Percentiles rank a stretch among this genome's conserved stretches.
Evolutionary conservation across 2,797 vertebrate genomes (phyloP).

Genomic region (Parotocinclus haroldoi): DNA sequence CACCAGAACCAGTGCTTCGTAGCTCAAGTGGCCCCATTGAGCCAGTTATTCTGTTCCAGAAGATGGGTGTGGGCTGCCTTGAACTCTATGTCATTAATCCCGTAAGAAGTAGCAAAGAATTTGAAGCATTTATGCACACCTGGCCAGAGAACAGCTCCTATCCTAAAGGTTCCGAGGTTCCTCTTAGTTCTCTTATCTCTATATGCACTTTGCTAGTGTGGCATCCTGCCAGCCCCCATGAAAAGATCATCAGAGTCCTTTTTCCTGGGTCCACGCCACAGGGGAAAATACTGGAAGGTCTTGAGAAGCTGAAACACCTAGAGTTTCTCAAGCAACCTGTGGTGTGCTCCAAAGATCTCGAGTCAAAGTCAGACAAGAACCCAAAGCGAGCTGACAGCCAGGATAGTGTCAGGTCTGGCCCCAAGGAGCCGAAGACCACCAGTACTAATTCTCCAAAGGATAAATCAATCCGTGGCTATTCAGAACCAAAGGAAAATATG

Average conservation of each 20-base stretch:
- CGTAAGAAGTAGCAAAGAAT: conserved; percentile 67
- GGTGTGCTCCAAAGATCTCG: conserved; percentile 66
- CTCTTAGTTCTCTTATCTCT: conserved; percentile 64
- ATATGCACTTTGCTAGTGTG: conserved; percentile 77
- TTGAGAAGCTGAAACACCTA: conserved; percentile 77
- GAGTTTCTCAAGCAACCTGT: conserved; percentile 75
- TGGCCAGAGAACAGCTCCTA: conserved; percentile 59
- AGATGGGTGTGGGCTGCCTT: conserved; percentile 81
- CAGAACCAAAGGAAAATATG: conserved; percentile 56
- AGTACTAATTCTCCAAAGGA: conserved; percentile 53
- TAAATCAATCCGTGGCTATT: conserved; percentile 50
- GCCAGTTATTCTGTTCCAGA: conserved; percentile 80
- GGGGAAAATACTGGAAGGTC: conserved; percentile 72
- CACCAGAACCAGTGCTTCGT: conserved; percentile 62
- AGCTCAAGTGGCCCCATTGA: conserved; percentile 53
- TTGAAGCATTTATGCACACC: conserved; percentile 67
- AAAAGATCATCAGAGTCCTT: conserved; percentile 79
- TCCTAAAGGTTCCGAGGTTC: conserved; percentile 54
- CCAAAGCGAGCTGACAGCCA: conserved; percentile 76
- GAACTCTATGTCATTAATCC: conserved; percentile 81
- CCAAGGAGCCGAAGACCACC: conserved; percentile 60
- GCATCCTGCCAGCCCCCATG: conserved; percentile 69
- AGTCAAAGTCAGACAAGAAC: conserved; percentile 58
- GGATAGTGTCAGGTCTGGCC: conserved; percentile 75
- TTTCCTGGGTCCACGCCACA: conserved; percentile 82